These are phyloP conservation scores for Acyrthosiphon pisum DNA, from an alignment of 1,140 invertebrate genomes.

Conservation along the genomic window DNA sequence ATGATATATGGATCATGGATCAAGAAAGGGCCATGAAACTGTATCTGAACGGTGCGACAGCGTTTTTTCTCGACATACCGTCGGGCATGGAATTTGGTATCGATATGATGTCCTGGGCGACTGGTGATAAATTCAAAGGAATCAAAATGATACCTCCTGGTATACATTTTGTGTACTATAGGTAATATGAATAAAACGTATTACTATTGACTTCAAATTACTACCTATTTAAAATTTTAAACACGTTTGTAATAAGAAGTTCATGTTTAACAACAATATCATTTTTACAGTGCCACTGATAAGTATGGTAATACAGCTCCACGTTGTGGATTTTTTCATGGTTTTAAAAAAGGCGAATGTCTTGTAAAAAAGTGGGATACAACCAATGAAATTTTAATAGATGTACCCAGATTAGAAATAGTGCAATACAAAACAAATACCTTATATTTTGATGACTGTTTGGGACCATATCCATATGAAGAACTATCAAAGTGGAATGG, in stretches of 20 bases:
- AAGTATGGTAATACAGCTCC: conserved; percentile 69
- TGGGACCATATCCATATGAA: conserved; percentile 93
- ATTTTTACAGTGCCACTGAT: conserved; percentile 66
- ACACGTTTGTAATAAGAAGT: not conserved
- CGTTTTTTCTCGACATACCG: conserved; percentile 85
- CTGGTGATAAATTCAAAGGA: conserved; percentile 91
- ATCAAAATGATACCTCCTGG: conserved; percentile 99
- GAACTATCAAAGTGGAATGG: conserved; percentile 86
- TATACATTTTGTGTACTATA: conserved; percentile 93
- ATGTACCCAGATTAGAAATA: conserved; percentile 68
- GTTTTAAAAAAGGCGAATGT: conserved; percentile 83
- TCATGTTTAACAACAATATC: not conserved
- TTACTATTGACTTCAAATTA: not conserved
- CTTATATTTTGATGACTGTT: conserved; percentile 77
- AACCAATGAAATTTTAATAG: conserved; percentile 70
- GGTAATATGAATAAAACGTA: conserved; percentile 64
- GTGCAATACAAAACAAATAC: conserved; percentile 75
- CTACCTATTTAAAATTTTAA: not conserved
- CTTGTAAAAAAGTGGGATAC: conserved; percentile 87
- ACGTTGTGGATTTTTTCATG: conserved; percentile 89
- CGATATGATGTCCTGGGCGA: conserved; percentile 92
- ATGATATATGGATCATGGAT: conserved; percentile 70
- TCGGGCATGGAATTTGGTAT: conserved; percentile 93
- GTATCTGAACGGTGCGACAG: conserved; percentile 81
- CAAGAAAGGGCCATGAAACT: conserved; percentile 78